Conservation (phyloP, 2,797 vertebrate species). For the Rhodeus uyekii region DNA sequence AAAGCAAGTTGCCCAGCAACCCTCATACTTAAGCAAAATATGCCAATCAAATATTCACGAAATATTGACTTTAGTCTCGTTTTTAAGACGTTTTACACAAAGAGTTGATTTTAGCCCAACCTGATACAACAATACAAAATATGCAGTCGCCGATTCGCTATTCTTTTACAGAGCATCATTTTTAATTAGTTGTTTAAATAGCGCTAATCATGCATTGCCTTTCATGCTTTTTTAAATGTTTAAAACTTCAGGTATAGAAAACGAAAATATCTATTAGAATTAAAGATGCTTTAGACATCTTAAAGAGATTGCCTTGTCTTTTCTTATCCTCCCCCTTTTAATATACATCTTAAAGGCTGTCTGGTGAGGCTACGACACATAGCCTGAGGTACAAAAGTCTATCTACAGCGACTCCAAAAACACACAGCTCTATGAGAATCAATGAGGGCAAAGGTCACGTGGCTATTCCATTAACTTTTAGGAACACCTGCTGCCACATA, state of each 20-base stretch:
- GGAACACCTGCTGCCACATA: conserved; percentile 23
- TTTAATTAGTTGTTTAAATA: conserved; percentile 45
- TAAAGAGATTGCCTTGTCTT: conserved; percentile 32
- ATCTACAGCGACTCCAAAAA: conserved; percentile 60
- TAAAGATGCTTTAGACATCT: conserved; percentile 48
- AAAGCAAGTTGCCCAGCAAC: conserved; percentile 77
- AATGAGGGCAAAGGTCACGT: conserved; percentile 38
- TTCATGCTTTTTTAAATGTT: conserved; percentile 60
- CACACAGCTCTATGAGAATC: conserved; percentile 28
- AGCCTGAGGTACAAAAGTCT: conserved; percentile 63
- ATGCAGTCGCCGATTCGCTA: background rate
- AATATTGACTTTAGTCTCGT: conserved; percentile 47
- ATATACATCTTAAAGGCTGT: conserved; percentile 54
- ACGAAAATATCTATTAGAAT: conserved; percentile 61
- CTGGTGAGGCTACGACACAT: conserved; percentile 38
- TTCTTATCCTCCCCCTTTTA: background rate
- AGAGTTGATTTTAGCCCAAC: conserved; percentile 29
- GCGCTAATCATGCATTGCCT: conserved; percentile 67
- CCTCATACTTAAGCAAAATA: conserved; percentile 65
- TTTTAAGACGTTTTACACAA: conserved; percentile 43
- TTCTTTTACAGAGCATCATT: conserved; percentile 52
- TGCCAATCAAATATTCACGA: conserved; percentile 57
- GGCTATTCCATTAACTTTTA: conserved; percentile 8
- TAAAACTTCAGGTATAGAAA: conserved; percentile 61
- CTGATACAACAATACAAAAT: conserved; percentile 38